Conservation (phyloP, 2,888 invertebrate genomes). For the Cheilosia pagana region DNA sequence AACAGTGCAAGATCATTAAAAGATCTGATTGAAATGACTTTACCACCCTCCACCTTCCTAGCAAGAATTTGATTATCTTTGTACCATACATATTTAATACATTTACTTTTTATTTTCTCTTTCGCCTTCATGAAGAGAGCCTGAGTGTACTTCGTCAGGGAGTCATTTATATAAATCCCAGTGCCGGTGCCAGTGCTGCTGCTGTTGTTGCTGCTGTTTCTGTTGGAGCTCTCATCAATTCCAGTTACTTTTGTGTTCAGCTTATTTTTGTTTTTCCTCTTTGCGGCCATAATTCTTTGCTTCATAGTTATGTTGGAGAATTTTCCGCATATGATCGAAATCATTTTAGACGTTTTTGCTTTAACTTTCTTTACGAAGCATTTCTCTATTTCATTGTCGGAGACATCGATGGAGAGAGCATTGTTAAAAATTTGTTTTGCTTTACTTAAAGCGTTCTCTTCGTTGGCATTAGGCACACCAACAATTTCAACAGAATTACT, state of each 20-base stretch:
- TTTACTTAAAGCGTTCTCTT: conserved; percentile 6
- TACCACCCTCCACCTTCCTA: conserved; percentile 37
- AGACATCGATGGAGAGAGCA: conserved; percentile 15
- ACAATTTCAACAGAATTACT: conserved; percentile 20
- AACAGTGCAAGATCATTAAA: conserved; percentile 48
- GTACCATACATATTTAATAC: conserved; percentile 45
- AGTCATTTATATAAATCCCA: conserved; percentile 27
- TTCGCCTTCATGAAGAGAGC: conserved; percentile 39
- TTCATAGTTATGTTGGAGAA: conserved; percentile 21
- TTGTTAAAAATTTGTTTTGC: conserved; percentile 15
- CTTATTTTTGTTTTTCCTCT: conserved; percentile 30
- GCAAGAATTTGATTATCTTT: conserved; percentile 41
- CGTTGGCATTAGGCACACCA: conserved; percentile 19
- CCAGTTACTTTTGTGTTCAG: conserved; percentile 21
- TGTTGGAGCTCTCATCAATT: conserved; percentile 4
- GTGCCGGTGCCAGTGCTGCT: neutral
- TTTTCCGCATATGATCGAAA: conserved; percentile 8
- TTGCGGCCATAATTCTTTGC: conserved; percentile 24
- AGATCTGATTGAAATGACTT: conserved; percentile 47
- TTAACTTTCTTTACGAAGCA: conserved; percentile 26
- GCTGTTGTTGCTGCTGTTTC: neutral
- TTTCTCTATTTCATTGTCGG: conserved; percentile 21
- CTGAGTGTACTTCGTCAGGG: conserved; percentile 38
- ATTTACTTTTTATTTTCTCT: conserved; percentile 18
- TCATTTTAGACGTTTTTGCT: conserved; percentile 1